Evolutionary conservation across 2,113 vertebrate genomes (phyloP).

Genomic region (Anoplopoma fimbria): DNA sequence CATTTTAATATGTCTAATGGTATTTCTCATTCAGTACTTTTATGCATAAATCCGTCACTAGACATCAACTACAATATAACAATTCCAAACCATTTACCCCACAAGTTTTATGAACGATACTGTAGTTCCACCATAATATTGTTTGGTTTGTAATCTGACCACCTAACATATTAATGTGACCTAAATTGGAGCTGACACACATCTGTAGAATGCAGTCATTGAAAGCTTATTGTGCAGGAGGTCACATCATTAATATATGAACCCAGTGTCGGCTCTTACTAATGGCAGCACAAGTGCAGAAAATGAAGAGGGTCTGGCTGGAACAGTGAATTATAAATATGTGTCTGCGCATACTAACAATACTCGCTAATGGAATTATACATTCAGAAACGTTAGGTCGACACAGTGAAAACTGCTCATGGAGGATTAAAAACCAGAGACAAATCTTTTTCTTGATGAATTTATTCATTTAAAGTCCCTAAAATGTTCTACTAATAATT

Average conservation of each 20-base stretch:
- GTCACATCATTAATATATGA: conserved; percentile 76
- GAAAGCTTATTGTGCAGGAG: conserved; percentile 52
- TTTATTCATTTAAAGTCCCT: background rate
- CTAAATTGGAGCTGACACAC: conserved; percentile 58
- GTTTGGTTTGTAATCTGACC: conserved; percentile 15
- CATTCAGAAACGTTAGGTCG: background rate
- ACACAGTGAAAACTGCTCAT: background rate
- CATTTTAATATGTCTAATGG: background rate
- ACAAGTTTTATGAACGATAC: background rate
- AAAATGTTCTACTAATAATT: background rate
- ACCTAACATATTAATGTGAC: conserved; percentile 65
- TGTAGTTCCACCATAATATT: background rate
- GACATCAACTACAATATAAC: background rate
- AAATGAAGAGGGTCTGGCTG: conserved; percentile 1
- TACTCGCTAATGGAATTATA: conserved; percentile 13
- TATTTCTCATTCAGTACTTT: background rate
- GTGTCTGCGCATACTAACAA: conserved; percentile 10
- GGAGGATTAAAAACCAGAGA: background rate
- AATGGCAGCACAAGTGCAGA: conserved; percentile 36
- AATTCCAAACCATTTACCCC: background rate
- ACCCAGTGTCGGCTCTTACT: conserved; percentile 7
- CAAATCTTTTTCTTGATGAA: background rate
- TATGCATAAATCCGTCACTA: background rate
- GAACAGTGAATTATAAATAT: conserved; percentile 25
- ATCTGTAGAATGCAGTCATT: conserved; percentile 50